Evolutionary conservation across 2,888 invertebrate genomes (phyloP).

Genomic region (Melanostoma mellinum): DNA sequence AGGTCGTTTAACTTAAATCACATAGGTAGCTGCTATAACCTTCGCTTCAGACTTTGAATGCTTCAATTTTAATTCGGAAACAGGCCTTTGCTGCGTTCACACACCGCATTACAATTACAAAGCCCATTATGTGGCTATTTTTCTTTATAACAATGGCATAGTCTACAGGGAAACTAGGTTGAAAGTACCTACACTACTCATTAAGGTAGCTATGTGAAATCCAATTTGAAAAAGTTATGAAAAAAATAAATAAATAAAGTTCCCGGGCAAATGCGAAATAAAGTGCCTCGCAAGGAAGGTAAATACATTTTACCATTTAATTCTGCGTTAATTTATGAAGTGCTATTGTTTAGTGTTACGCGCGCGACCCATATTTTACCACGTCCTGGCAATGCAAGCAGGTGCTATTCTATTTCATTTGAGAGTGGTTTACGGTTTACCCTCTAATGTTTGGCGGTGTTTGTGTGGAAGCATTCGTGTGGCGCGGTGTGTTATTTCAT

Average conservation of each 20-base stretch:
- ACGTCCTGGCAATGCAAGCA: conserved; percentile 26
- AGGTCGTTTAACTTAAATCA: too few relatives aligned
- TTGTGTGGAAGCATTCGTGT: conserved; percentile 25
- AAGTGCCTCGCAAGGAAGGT: conserved; percentile 32
- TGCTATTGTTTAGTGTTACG: conserved; percentile 57
- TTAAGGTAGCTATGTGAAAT: conserved; percentile 20
- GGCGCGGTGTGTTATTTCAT: not conserved
- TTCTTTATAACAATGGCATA: not conserved
- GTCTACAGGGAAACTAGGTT: not conserved
- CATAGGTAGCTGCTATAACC: too few relatives aligned
- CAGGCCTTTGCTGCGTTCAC: not conserved
- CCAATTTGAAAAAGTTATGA: conserved; percentile 48
- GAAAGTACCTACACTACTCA: conserved; percentile 4
- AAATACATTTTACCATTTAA: conserved; percentile 49
- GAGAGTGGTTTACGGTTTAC: conserved; percentile 41
- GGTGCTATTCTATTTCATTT: conserved; percentile 52
- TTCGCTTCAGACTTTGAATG: too few relatives aligned
- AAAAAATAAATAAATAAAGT: not conserved
- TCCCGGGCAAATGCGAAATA: conserved; percentile 1
- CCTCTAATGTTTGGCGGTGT: conserved; percentile 21
- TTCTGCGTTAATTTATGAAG: conserved; percentile 66
- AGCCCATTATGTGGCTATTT: conserved; percentile 12
- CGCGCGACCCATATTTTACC: conserved; percentile 62
- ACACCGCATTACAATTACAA: conserved; percentile 16
- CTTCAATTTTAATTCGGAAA: too few relatives aligned